phyloP scores from a whole-genome alignment of 2,888 invertebrate species.

The Hermodice carunculata region DNA sequence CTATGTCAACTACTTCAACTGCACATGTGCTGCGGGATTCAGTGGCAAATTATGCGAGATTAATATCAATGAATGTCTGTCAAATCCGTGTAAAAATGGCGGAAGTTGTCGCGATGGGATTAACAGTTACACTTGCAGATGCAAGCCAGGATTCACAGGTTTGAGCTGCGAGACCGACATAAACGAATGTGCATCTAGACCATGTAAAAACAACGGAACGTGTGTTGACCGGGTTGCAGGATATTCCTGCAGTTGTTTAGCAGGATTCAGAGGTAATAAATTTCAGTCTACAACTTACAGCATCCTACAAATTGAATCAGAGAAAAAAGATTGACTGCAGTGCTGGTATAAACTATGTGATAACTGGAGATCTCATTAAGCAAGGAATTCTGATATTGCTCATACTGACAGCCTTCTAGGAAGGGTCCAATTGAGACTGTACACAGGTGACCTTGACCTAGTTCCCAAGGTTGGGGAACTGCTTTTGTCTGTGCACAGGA shows the following conservation, averaged over 20 bases:
- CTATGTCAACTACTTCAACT: conserved; percentile 37
- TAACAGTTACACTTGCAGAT: conserved; percentile 20
- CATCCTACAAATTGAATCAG: too few species aligned
- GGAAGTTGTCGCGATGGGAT: conserved; percentile 27
- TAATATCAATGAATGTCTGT: conserved; percentile 34
- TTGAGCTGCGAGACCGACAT: conserved; percentile 75
- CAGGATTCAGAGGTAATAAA: too few species aligned
- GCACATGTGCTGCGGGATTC: conserved; percentile 55
- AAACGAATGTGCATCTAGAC: conserved; percentile 92
- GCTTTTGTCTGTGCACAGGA: too few species aligned
- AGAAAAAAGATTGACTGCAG: too few species aligned
- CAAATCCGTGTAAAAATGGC: conserved; percentile 24
- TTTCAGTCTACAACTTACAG: too few species aligned
- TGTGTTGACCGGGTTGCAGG: background rate
- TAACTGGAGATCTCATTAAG: too few species aligned
- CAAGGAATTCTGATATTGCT: too few species aligned
- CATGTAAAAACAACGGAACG: conserved; percentile 74
- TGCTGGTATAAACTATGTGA: too few species aligned
- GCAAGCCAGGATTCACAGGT: conserved; percentile 77
- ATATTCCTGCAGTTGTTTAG: background rate
- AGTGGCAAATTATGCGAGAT: conserved; percentile 42
- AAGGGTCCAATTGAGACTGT: too few species aligned
- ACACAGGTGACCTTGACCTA: too few species aligned
- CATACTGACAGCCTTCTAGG: too few species aligned
- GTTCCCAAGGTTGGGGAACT: too few species aligned